Evolutionary conservation across 2,888 invertebrate genomes (phyloP).

Genomic region (Megalurothrips usitatus): DNA sequence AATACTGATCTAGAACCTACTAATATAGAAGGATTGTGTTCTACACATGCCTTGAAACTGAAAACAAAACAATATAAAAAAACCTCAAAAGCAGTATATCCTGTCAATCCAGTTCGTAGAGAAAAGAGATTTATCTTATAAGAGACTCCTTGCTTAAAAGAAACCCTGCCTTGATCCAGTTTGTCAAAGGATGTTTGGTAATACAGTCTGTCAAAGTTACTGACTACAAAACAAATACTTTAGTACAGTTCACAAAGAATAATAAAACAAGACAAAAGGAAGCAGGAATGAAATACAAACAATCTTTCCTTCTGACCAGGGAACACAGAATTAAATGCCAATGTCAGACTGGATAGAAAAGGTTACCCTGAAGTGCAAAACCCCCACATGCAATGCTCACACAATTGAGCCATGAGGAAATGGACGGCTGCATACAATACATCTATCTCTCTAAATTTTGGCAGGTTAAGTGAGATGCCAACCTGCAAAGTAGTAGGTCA

Average conservation of each 20-base stretch:
- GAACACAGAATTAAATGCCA: neutral
- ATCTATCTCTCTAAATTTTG: slow-evolving; percentile 18
- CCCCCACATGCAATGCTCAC: slow-evolving; percentile 24
- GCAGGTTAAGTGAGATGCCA: neutral
- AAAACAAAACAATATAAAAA: neutral
- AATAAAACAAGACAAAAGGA: neutral
- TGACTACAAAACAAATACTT: neutral
- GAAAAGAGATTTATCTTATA: neutral
- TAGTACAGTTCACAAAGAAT: neutral
- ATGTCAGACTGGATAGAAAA: slow-evolving; percentile 16
- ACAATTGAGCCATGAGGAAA: slow-evolving; percentile 19
- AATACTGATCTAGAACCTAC: slow-evolving; percentile 19
- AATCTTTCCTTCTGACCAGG: neutral
- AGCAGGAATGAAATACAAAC: neutral
- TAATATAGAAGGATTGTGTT: neutral
- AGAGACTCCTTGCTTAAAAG: neutral
- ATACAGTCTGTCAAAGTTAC: slow-evolving; percentile 10
- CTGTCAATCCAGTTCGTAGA: neutral
- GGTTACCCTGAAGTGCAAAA: slow-evolving; percentile 19
- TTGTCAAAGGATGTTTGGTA: neutral
- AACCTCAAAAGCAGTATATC: neutral
- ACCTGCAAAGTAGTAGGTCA: neutral
- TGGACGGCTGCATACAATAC: slow-evolving; percentile 22
- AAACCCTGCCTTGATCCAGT: slow-evolving; percentile 22
- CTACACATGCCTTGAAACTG: neutral